Conservation (phyloP, 2,797 vertebrate species). For the Parambassis ranga region DNA sequence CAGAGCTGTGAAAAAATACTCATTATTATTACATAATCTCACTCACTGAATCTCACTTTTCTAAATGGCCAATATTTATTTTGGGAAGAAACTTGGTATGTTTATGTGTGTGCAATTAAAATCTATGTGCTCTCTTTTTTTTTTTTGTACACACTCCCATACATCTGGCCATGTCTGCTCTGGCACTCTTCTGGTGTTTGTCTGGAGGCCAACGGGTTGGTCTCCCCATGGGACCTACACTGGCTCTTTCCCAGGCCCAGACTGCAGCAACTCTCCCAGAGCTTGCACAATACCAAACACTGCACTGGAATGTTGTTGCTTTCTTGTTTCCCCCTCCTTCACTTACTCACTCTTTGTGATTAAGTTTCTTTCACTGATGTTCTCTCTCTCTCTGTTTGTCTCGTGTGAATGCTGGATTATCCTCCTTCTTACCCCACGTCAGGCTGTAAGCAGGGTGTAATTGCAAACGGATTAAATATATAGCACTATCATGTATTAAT, state of each 20-base stretch:
- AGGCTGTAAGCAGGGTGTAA: too few relatives aligned
- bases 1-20: too few relatives aligned
- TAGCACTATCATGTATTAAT: not conserved
- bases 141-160: constrained; percentile 27
- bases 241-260: constrained; percentile 65
- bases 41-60: not conserved
- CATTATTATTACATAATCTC: not conserved
- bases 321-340: not conserved
- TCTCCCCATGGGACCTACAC: constrained; percentile 48
- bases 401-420: too few relatives aligned
- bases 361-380: not conserved
- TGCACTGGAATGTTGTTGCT: constrained; percentile 45
- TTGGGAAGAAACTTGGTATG: not conserved
- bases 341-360: not conserved
- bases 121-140: constrained; percentile 19
- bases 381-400: not conserved
- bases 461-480: not conserved
- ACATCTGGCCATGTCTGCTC: constrained; percentile 53
- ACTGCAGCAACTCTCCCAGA: constrained; percentile 57
- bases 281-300: constrained; percentile 51
- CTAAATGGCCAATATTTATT: not conserved
- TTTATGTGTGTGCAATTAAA: not conserved
- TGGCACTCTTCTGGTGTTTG: constrained; percentile 58
- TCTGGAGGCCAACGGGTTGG: constrained; percentile 41
- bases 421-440: not conserved